These are phyloP conservation scores for Gnathonemus echidnorhynchus DNA, from an alignment of 2,113 vertebrate genomes.

Conservation along the genomic window DNA sequence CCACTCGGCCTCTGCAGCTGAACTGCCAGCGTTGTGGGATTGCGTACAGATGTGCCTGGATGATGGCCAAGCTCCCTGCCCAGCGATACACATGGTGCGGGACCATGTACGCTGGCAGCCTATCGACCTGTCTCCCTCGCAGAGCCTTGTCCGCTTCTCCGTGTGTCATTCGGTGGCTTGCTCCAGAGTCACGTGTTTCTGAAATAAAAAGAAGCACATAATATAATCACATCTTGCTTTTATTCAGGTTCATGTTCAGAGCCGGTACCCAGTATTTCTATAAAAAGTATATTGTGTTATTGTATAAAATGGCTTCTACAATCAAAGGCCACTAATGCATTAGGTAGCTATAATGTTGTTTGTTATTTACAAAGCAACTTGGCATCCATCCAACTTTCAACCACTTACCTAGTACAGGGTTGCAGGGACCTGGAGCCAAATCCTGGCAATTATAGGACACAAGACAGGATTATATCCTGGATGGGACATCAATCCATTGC, in stretches of 20 bases:
- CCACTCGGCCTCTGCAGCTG: constrained; percentile 17
- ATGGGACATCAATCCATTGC: not conserved
- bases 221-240: not conserved
- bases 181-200: not conserved
- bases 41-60: constrained; percentile 30
- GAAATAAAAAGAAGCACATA: not conserved
- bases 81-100: not conserved
- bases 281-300: not conserved
- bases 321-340: not conserved
- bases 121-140: not conserved
- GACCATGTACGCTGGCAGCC: not conserved
- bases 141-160: not conserved
- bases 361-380: not conserved
- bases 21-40: constrained; percentile 11
- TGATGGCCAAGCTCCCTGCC: constrained; percentile 12
- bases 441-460: not conserved
- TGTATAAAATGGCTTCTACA: not conserved
- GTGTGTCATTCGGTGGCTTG: not conserved
- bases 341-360: not conserved
- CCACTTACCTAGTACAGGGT: not conserved
- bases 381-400: not conserved
- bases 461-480: not conserved
- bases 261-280: not conserved
- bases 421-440: not conserved
- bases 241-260: not conserved